These are phyloP conservation scores for Tricholauxania praeusta DNA, from an alignment of 2,888 invertebrate genomes.

Conservation along the genomic window DNA sequence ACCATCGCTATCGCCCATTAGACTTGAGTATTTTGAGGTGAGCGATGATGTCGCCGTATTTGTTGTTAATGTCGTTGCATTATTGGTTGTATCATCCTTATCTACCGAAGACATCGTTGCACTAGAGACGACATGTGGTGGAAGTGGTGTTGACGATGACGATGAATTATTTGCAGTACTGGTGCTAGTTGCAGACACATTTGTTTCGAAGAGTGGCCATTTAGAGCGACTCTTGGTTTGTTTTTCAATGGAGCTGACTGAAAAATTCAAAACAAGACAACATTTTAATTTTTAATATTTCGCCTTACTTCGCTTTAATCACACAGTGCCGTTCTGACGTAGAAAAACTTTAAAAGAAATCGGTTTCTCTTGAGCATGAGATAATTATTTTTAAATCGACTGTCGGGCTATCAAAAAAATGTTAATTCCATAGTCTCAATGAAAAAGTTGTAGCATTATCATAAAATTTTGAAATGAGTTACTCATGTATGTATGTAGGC, in stretches of 20 bases:
- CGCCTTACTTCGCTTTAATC: no score
- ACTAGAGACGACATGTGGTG: slow-evolving; percentile 48
- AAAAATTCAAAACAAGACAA: slow-evolving; percentile 22
- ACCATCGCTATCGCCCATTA: slow-evolving; percentile 59
- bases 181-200: slow-evolving; percentile 55
- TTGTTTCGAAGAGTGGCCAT: slow-evolving; percentile 62
- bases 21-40: slow-evolving; percentile 62
- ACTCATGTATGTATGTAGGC: no score
- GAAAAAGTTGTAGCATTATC: no score
- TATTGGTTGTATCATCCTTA: slow-evolving; percentile 51
- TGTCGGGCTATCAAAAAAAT: no score
- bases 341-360: no score
- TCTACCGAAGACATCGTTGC: slow-evolving; percentile 53
- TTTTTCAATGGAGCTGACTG: slow-evolving; percentile 68
- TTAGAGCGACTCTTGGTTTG: slow-evolving; percentile 64
- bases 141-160: slow-evolving; percentile 63
- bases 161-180: slow-evolving; percentile 61
- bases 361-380: no score
- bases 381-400: no score
- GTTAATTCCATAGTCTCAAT: no score
- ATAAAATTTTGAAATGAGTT: no score
- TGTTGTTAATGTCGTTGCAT: slow-evolving; percentile 51
- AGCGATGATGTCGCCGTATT: slow-evolving; percentile 61
- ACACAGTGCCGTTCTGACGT: no score
- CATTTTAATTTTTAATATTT: not conserved